phyloP scores from a whole-genome alignment of 2,888 invertebrate genomes.

The Catocala nupta region DNA sequence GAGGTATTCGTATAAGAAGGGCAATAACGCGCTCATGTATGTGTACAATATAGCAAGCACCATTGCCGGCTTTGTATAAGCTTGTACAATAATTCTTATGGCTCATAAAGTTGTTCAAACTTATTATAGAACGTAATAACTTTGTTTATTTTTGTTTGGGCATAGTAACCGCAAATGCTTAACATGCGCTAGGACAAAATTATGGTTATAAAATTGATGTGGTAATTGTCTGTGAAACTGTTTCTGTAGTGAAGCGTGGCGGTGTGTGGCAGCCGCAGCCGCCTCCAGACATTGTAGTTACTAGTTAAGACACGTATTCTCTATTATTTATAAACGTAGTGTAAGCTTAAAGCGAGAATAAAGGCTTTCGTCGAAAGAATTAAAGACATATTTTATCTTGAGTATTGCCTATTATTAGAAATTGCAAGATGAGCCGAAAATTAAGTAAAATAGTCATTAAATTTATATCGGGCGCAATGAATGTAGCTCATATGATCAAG shows the following conservation, averaged over 20 bases:
- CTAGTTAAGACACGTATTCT: slow-evolving; percentile 44
- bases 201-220: slow-evolving; percentile 33
- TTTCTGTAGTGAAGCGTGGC: background rate
- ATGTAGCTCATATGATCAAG: background rate
- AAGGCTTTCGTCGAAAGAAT: slow-evolving; percentile 40
- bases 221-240: slow-evolving; percentile 1
- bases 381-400: slow-evolving; percentile 38
- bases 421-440: background rate
- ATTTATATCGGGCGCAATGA: background rate
- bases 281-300: slow-evolving; percentile 44
- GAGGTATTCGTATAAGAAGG: slow-evolving; percentile 33
- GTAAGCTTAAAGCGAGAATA: slow-evolving; percentile 30
- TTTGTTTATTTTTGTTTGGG: slow-evolving; percentile 47
- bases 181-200: slow-evolving; percentile 34
- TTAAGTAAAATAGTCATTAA: background rate
- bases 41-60: slow-evolving; percentile 29
- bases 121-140: slow-evolving; percentile 41
- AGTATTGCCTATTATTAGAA: slow-evolving; percentile 23
- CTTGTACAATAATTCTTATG: slow-evolving; percentile 40
- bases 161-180: slow-evolving; percentile 28
- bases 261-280: slow-evolving; percentile 16
- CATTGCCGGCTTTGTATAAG: slow-evolving; percentile 39
- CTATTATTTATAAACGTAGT: slow-evolving; percentile 49
- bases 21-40: slow-evolving; percentile 39
- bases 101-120: slow-evolving; percentile 47